These are phyloP conservation scores for Aromia moschata DNA, from an alignment of 2,888 invertebrate genomes.

Conservation along the genomic window DNA sequence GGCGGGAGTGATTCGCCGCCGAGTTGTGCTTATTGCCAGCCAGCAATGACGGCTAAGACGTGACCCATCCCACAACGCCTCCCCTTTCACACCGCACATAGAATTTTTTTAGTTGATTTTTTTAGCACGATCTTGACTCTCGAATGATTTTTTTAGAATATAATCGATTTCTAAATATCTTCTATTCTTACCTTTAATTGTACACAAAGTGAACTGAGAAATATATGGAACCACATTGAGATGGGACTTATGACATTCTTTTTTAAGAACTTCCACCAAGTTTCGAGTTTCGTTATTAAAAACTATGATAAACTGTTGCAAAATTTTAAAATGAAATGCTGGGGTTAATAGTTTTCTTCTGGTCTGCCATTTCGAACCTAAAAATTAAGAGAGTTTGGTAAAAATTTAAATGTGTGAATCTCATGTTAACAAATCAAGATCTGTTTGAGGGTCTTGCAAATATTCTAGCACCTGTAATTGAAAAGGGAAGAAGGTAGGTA, in stretches of 20 bases:
- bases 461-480: background rate
- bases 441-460: background rate
- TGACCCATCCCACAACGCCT: too few relatives aligned
- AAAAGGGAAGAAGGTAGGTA: background rate
- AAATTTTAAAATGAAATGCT: conserved; percentile 49
- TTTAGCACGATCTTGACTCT: too few relatives aligned
- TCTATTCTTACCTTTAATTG: conserved; percentile 68
- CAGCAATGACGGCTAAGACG: too few relatives aligned
- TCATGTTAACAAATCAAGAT: background rate
- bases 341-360: conserved; percentile 49
- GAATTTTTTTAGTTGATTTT: too few relatives aligned
- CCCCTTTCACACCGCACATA: too few relatives aligned
- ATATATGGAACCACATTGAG: conserved; percentile 63
- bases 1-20: too few relatives aligned
- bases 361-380: conserved; percentile 45
- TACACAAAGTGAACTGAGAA: conserved; percentile 65
- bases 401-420: background rate
- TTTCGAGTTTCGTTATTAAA: conserved; percentile 45
- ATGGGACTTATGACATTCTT: conserved; percentile 42
- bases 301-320: conserved; percentile 43
- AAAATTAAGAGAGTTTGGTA: conserved; percentile 8
- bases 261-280: conserved; percentile 45
- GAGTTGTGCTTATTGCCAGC: too few relatives aligned
- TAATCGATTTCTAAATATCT: too few relatives aligned
- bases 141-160: too few relatives aligned